Conservation (phyloP, 1,140 invertebrate species). For the Telenomus remus region DNA sequence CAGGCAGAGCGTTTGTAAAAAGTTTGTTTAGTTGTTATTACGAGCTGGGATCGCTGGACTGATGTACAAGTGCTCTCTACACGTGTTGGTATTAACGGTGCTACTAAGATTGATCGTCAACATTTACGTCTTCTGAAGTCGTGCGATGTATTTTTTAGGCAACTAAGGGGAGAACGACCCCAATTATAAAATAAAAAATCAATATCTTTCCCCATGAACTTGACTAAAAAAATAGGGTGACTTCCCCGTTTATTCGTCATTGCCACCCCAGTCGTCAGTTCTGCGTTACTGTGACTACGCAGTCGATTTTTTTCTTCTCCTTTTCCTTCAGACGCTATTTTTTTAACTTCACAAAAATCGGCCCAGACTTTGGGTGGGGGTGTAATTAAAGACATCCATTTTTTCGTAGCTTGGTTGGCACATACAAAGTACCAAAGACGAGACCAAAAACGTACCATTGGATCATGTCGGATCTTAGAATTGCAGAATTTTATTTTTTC, state of each 20-base stretch:
- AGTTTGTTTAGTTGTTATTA: too few relatives aligned
- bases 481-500: too few relatives aligned
- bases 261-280: conserved; percentile 64
- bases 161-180: conserved; percentile 72
- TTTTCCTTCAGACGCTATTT: too few relatives aligned
- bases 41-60: too few relatives aligned
- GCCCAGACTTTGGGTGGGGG: too few relatives aligned
- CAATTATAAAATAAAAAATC: conserved; percentile 77
- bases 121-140: conserved; percentile 50
- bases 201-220: conserved; percentile 73
- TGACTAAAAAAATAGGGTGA: conserved; percentile 72
- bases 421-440: too few relatives aligned
- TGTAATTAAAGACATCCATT: too few relatives aligned
- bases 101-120: conserved; percentile 47
- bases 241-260: conserved; percentile 67
- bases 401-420: too few relatives aligned
- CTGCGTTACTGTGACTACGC: conserved; percentile 57
- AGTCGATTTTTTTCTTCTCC: conserved; percentile 70
- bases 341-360: too few relatives aligned
- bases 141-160: conserved; percentile 73
- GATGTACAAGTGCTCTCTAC: conserved; percentile 29
- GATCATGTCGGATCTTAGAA: too few relatives aligned
- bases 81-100: conserved; percentile 49
- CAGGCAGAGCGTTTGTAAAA: too few relatives aligned
- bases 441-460: too few relatives aligned